Evolutionary conservation across 2,888 invertebrate species (phyloP).

Genomic region (Xylota segnis): DNA sequence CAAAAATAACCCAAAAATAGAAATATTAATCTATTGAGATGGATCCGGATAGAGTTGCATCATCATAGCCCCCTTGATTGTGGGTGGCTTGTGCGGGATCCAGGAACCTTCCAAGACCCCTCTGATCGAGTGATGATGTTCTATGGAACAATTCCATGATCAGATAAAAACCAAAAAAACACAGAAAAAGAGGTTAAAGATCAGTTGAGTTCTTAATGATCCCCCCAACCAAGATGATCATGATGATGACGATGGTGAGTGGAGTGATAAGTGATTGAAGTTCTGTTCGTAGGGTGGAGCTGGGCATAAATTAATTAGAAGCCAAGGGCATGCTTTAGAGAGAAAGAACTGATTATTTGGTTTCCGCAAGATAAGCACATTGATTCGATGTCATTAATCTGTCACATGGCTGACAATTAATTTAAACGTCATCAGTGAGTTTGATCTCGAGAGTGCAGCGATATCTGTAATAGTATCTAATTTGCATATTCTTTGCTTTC

Average conservation of each 20-base stretch:
- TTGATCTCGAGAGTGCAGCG: slow-evolving; percentile 32
- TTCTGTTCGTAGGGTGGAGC: slow-evolving; percentile 19
- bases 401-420: slow-evolving; percentile 59
- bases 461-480: slow-evolving; percentile 41
- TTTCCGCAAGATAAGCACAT: neutral
- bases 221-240: neutral
- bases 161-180: slow-evolving; percentile 22
- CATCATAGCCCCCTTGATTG: slow-evolving; percentile 34
- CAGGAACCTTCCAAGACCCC: neutral
- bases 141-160: slow-evolving; percentile 36
- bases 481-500: slow-evolving; percentile 49
- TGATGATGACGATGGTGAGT: slow-evolving; percentile 31
- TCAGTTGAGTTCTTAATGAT: slow-evolving; percentile 63
- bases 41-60: slow-evolving; percentile 52
- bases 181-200: slow-evolving; percentile 45
- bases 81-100: slow-evolving; percentile 31
- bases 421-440: slow-evolving; percentile 52
- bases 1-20: slow-evolving; percentile 36
- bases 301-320: slow-evolving; percentile 63
- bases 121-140: slow-evolving; percentile 56
- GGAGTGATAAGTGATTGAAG: slow-evolving; percentile 54
- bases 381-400: slow-evolving; percentile 54
- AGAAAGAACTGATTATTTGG: neutral
- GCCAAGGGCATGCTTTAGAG: neutral
- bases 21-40: slow-evolving; percentile 55